Conservation (phyloP, 2,888 invertebrate species). For the Meloe dianella region DNA sequence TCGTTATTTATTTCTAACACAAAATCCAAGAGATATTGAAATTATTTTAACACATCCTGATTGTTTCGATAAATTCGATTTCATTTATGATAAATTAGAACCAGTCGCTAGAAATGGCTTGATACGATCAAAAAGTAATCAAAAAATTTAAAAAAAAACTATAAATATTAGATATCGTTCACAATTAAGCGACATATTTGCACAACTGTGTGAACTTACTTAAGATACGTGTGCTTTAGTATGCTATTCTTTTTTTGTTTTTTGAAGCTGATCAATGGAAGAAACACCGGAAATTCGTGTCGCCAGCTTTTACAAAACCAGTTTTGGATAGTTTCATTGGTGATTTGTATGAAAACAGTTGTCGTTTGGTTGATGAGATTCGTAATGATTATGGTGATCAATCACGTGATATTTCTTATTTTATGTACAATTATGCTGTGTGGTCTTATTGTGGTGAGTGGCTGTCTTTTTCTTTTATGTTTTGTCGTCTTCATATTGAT, state of each 20-base stretch:
- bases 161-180: too few relatives aligned
- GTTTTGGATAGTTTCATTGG: background rate
- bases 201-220: too few relatives aligned
- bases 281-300: background rate
- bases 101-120: background rate
- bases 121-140: background rate
- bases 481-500: too few relatives aligned
- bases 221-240: too few relatives aligned
- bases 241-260: too few relatives aligned
- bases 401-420: background rate
- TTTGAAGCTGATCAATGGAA: background rate
- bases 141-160: too few relatives aligned
- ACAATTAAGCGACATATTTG: too few relatives aligned
- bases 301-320: background rate
- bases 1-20: background rate
- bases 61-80: background rate
- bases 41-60: background rate
- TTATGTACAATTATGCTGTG: background rate
- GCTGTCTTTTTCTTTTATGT: too few relatives aligned
- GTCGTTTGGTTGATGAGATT: background rate
- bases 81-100: slow-evolving; percentile 2
- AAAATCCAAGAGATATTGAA: background rate
- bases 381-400: background rate
- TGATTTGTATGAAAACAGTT: background rate
- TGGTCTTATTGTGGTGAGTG: background rate